Base-by-base conservation (phyloP, 2,888 invertebrate genomes). In the Meganola albula region DNA sequence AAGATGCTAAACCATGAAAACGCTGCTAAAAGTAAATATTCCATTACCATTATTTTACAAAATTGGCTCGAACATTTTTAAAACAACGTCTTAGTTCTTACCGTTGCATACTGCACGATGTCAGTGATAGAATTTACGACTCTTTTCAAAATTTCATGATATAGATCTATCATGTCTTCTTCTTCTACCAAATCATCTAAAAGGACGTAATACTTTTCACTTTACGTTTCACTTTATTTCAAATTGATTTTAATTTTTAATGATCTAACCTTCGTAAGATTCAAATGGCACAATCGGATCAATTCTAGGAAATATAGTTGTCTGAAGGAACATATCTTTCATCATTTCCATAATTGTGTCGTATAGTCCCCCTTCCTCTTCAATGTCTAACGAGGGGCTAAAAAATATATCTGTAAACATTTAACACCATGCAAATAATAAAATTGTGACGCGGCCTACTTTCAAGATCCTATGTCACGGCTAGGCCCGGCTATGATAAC, bases 261-360 rank as follows among this genome's bases (percentile, higher is more conserved):
- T 5, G 16, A 16, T 6, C 16, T 6, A 56, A 84, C 84, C 76
- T 70, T 82, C 77, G 49, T 87, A 86, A 27, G 74, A 61, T 30
- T 66, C 59, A 27, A 79, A 63, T 20, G 83, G 77, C 27, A 80
- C 59, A 37, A 80, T 65, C 27, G 84, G 76, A 48, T 88, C 87
- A n/a, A 93, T 89, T 31, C 94, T 88, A 0, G 89, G 87, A 53
- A 96, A 89, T 27, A 93, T 73, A 4, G 90, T 88, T 8, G 92
- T 89, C 87, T 95, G 94, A 27, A 90, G 86, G 63, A 91, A 91
- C 60, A 95, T 91, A 53, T 95, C 94, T 30, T 92, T 89, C 53
- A 96, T 83, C 53, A 96, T 87, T 10, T 88, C 87, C 52, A 90
- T 90, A 12, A 95, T 77, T 12, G 91, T 87, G 31, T 86, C 86